Percentiles rank a stretch among this genome's conserved stretches.
These are phyloP conservation scores for Caradrina clavipalpis DNA, from an alignment of 2,888 invertebrate genomes.

Conservation along the genomic window DNA sequence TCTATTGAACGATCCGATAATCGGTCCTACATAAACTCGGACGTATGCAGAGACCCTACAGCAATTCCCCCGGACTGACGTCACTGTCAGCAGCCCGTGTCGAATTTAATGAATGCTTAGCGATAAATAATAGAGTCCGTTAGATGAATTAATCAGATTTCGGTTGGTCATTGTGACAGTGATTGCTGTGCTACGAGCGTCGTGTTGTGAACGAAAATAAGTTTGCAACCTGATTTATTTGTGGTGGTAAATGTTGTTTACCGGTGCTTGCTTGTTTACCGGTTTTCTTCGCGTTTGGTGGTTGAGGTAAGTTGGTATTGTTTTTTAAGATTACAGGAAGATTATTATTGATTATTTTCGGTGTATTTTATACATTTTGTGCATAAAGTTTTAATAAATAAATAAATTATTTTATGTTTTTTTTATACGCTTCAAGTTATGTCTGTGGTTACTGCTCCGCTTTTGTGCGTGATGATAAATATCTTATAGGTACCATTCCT, in stretches of 20 bases:
- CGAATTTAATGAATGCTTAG: slow-evolving; percentile 80
- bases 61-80: slow-evolving; percentile 44
- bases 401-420: too few relatives aligned
- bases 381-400: too few relatives aligned
- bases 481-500: too few relatives aligned
- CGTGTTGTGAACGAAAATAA: slow-evolving; percentile 61
- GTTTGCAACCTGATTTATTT: slow-evolving; percentile 57
- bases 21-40: too few relatives aligned
- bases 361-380: too few relatives aligned
- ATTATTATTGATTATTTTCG: too few relatives aligned
- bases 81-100: slow-evolving; percentile 68
- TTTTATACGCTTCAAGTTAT: too few relatives aligned
- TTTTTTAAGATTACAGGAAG: background rate
- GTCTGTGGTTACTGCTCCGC: too few relatives aligned
- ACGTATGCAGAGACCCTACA: too few relatives aligned
- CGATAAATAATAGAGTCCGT: slow-evolving; percentile 82
- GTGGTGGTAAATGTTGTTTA: slow-evolving; percentile 45
- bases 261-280: slow-evolving; percentile 1
- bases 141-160: slow-evolving; percentile 79
- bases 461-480: too few relatives aligned
- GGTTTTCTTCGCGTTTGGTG: background rate
- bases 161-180: slow-evolving; percentile 71
- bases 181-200: slow-evolving; percentile 67
- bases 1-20: too few relatives aligned
- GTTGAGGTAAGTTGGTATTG: background rate